Conservation (phyloP, 1,140 invertebrate species). For the Eciton burchellii region DNA sequence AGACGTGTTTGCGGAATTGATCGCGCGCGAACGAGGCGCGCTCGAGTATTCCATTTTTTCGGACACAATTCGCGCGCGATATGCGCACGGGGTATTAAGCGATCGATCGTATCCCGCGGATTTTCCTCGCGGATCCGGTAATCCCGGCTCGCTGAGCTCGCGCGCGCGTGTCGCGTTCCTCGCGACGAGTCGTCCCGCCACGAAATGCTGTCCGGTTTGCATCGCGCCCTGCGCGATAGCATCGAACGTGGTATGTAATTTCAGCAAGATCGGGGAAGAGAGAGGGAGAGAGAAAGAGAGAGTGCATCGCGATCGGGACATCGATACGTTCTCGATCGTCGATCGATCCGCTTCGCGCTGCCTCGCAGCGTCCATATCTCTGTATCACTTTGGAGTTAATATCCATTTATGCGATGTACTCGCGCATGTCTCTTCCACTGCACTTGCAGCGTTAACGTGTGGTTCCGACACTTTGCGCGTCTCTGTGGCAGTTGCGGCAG, state of each 20-base stretch:
- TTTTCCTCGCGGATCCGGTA: conserved; percentile 24
- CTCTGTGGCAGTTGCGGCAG: conserved; percentile 7
- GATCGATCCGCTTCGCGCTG: conserved; percentile 40
- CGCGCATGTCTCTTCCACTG: conserved; percentile 49
- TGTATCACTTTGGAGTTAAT: conserved; percentile 55
- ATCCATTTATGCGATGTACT: conserved; percentile 40
- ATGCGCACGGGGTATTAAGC: conserved; percentile 14
- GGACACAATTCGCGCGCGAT: conserved; percentile 20
- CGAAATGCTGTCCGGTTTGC: conserved; percentile 3
- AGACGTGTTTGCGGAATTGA: conserved; percentile 36
- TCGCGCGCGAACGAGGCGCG: neutral
- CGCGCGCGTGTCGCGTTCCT: neutral
- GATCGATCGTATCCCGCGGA: neutral
- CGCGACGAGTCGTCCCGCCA: conserved; percentile 14
- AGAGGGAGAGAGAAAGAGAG: neutral
- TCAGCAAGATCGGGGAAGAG: conserved; percentile 3
- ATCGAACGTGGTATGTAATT: conserved; percentile 15
- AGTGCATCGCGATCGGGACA: conserved; percentile 9
- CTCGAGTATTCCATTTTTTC: conserved; percentile 29
- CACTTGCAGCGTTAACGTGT: conserved; percentile 39
- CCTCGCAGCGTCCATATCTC: neutral
- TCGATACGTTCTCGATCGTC: conserved; percentile 26
- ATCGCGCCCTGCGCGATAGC: neutral
- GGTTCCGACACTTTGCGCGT: conserved; percentile 39
- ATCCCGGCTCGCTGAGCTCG: conserved; percentile 38